Evolutionary conservation across 2,113 vertebrate species (phyloP), one percentile per base, ranked within the genome.

Genomic region (Dasyornis broadbenti): DNA sequence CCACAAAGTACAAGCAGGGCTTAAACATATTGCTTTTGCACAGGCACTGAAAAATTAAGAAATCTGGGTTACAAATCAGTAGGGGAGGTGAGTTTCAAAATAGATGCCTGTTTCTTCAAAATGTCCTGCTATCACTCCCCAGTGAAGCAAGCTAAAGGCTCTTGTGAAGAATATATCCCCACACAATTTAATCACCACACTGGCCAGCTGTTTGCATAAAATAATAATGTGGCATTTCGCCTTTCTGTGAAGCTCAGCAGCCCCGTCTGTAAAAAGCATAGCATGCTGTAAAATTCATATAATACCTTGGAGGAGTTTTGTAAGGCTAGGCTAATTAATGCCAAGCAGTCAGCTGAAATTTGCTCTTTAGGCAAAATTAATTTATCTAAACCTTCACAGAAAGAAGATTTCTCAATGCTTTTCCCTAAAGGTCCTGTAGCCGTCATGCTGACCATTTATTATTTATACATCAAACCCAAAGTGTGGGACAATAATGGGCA

Each of bases 381-480:
- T 92, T 90, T 94, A 65, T 79, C 40, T 77, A 78, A 94, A 92
- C 31, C 40, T 86, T 89, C 56, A 80, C 13, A 70, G 52, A 82
- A 79, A 89, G 82, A 92, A 82, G 65, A 71, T 84, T 86, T 86
- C 76, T n/a, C 84, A 82, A 69, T 54, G 45, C 26, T 59, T 95
- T 95, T 57, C 69, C 70, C 73, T 89, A 79, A 88, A 86, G 59
- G 12, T 89, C 42, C 42, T 81, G 50, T 75, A 92, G 57, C 56
- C 49, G 45, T 89, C 89, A 83, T 15, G n/a, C 89, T 91, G 93
- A 52, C 39, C 56, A 31, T 92, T 95, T 95, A 91, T 94, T 92
- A 89, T 70, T 96, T 96, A 95, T 95, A 89, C 96, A 94, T 94
- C 93, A 89, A 90, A 95, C 56, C 7, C 44, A 90, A 89, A 79